Evolutionary conservation across 2,888 invertebrate species (phyloP), one percentile per base, ranked within the genome.

Genomic region (Xanthia icteritia): DNA sequence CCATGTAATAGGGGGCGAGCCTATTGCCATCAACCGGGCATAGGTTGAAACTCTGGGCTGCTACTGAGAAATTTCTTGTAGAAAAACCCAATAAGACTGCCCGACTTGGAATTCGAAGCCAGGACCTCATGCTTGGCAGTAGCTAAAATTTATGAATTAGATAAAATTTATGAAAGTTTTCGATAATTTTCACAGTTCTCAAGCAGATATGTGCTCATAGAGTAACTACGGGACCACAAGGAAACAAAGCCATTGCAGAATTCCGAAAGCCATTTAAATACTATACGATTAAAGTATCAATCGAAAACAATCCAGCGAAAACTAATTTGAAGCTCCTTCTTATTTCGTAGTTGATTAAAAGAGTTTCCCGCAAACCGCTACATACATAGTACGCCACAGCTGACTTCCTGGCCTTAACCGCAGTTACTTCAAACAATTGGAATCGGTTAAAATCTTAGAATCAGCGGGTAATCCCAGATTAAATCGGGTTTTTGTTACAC

Each of bases 391-490:
- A 11, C 20, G 31, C 39, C 6, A 17, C 42, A 45, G 70, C 58
- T 6, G 17, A 61, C 6, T 67, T 81, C 13, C 42, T 79, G 79
- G 86, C 84, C 73, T 56, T 3, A 68, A 54, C 27, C 27, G n/a
- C 31, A 23, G 60, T 64, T n/a, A 82, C 48, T n/a, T 65, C 45
- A 17, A 64, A 81, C 69, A 85, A 79, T 72, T 48, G 45, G 0
- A 58, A 58, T 68, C 27, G 11, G 39, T 64, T 51, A 71, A 70
- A 36, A 66, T 77, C 75, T 64, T 13, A 61, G n/a, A 58, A 64
- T 75, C 75, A 76, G 67, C 45, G 83, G 87, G 79, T 87, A 81
- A 84, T 77, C 73, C 88, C 85, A 72, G 56, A 42, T 67, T 66
- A 63, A 51, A 58, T 65, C 5, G 68, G 65, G 58, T 75, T 85